A percentile compares a stretch with the other conserved stretches of the same genome.
phyloP scores from a whole-genome alignment of 2,113 vertebrate species.

The Cyphomyrus plagiostoma region DNA sequence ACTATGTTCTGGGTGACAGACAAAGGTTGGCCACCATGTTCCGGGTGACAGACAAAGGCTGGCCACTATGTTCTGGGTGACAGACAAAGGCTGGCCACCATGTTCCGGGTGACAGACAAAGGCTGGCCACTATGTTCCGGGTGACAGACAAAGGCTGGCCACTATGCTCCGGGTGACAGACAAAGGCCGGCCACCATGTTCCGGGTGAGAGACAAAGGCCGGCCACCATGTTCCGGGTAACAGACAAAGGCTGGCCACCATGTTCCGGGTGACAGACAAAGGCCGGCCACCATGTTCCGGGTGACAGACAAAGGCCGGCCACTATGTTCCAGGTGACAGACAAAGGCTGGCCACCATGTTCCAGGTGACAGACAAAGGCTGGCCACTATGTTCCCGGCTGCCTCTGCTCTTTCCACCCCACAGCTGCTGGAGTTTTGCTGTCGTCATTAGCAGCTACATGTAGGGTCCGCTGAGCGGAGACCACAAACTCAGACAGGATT shows the following conservation, averaged over 20 bases:
- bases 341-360: slow-evolving; percentile 49
- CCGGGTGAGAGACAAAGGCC: slow-evolving; percentile 63
- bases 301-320: slow-evolving; percentile 58
- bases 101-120: slow-evolving; percentile 61
- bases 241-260: slow-evolving; percentile 53
- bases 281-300: slow-evolving; percentile 54
- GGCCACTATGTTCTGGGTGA: slow-evolving; percentile 55
- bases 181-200: slow-evolving; percentile 49
- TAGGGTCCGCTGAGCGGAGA: slow-evolving; percentile 51
- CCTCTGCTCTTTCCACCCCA: slow-evolving; percentile 67
- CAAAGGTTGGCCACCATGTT: slow-evolving; percentile 49
- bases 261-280: slow-evolving; percentile 61
- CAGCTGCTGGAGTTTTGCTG: slow-evolving; percentile 66
- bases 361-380: slow-evolving; percentile 63
- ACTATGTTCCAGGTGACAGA: slow-evolving; percentile 59
- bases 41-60: slow-evolving; percentile 63
- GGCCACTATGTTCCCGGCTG: slow-evolving; percentile 53
- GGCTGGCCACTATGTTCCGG: slow-evolving; percentile 54
- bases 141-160: slow-evolving; percentile 59
- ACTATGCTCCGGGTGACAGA: slow-evolving; percentile 59
- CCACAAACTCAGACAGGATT: slow-evolving; percentile 55
- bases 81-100: slow-evolving; percentile 53
- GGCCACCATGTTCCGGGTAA: slow-evolving; percentile 55
- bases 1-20: slow-evolving; percentile 59
- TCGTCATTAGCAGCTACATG: slow-evolving; percentile 63